A percentile compares a stretch with the other conserved stretches of the same genome.
These are phyloP conservation scores for Trilocha varians DNA, from an alignment of 2,888 invertebrate genomes.

Conservation along the genomic window DNA sequence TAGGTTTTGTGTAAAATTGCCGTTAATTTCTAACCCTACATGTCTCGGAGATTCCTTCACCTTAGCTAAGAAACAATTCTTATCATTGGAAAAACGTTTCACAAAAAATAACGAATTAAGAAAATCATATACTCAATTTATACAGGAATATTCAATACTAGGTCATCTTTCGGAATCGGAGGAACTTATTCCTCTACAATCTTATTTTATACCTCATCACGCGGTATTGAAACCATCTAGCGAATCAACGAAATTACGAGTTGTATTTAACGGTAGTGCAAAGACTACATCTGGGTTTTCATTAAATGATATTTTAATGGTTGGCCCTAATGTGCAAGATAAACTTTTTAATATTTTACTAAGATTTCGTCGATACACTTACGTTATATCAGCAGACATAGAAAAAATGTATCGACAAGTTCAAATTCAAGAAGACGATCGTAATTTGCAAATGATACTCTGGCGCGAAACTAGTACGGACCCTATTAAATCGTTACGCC, in stretches of 20 bases:
- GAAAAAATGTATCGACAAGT: conserved; percentile 13
- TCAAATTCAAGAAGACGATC: conserved; percentile 3
- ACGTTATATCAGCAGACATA: conserved; percentile 12
- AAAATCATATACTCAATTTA: conserved; percentile 13
- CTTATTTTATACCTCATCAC: conserved; percentile 6
- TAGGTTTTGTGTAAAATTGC: neutral
- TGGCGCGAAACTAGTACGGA: conserved; percentile 13
- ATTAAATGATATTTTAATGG: too few species aligned
- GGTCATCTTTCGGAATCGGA: conserved; percentile 3
- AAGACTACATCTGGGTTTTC: too few species aligned
- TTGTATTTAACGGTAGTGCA: too few species aligned
- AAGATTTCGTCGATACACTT: conserved; percentile 9
- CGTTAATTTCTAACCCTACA: neutral
- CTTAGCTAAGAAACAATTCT: neutral
- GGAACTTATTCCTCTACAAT: neutral
- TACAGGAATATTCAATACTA: neutral
- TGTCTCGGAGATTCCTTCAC: neutral
- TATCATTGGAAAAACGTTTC: neutral
- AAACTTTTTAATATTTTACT: conserved; percentile 2
- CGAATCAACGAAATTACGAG: too few species aligned
- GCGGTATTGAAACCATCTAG: too few species aligned
- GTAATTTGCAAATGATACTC: conserved; percentile 10
- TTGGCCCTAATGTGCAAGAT: too few species aligned
- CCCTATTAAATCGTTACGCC: conserved; percentile 10
- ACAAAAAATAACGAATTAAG: neutral